phyloP scores from a whole-genome alignment of 1,140 invertebrate genomes.

The Drosophila dunni region DNA sequence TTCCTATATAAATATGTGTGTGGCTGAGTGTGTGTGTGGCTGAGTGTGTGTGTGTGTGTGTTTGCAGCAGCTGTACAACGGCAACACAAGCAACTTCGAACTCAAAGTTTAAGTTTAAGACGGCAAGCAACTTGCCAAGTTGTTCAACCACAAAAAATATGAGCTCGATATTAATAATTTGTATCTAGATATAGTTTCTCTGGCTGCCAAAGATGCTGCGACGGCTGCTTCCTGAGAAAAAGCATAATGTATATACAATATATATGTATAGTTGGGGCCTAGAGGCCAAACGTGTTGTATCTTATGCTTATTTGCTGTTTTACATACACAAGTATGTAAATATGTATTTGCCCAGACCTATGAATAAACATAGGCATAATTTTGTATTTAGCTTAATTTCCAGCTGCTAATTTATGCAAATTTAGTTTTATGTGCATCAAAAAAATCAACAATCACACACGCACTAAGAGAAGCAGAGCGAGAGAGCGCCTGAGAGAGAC shows the following conservation, averaged over 20 bases:
- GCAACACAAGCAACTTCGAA: constrained; percentile 26
- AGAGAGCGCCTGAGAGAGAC: background rate
- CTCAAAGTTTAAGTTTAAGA: constrained; percentile 49
- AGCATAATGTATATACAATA: background rate
- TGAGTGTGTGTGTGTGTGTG: constrained; percentile 36
- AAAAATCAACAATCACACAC: constrained; percentile 29
- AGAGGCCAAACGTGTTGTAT: constrained; percentile 46
- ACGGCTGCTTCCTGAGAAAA: constrained; percentile 53
- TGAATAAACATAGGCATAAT: constrained; percentile 54
- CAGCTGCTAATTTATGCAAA: constrained; percentile 82
- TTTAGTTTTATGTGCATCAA: constrained; percentile 54
- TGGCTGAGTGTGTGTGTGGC: constrained; percentile 28
- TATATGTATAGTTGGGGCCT: background rate
- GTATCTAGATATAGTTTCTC: constrained; percentile 80
- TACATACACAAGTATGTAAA: constrained; percentile 31
- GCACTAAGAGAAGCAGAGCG: background rate
- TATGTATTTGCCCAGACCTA: constrained; percentile 20
- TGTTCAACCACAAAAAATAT: constrained; percentile 75
- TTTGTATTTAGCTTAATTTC: constrained; percentile 74
- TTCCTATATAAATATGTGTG: constrained; percentile 49
- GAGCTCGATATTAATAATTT: constrained; percentile 84
- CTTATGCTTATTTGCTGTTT: constrained; percentile 49
- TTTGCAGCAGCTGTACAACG: constrained; percentile 78
- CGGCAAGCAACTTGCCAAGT: constrained; percentile 72
- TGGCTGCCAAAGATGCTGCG: constrained; percentile 61